Evolutionary conservation across 2,113 vertebrate genomes (phyloP), one percentile per base, ranked within the genome.

Genomic region (Microcebus tavaratra): DNA sequence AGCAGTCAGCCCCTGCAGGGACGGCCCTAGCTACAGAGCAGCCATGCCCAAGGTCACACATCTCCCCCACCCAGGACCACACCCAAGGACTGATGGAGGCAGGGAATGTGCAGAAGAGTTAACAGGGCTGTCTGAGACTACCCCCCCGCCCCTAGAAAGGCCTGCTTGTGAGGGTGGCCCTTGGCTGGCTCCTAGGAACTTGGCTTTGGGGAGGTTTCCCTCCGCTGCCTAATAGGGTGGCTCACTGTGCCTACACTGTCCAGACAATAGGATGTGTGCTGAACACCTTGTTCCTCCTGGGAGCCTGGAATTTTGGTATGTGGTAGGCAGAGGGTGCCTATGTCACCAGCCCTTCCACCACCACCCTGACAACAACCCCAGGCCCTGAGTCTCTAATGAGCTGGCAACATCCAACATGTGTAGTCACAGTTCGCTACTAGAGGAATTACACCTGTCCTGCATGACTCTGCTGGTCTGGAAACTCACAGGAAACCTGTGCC

Each of bases 51-150:
- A 42, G 20, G 12, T 6, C 61, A 34, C 27, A n/a, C 15, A 11
- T 27, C 84, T 39, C 12, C 39, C 72, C 3, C 3, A 29, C 21
- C n/a, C 42, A 82, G 75, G 39, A 72, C n/a, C n/a, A 34, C 11
- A 20, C 4, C 59, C 6, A 2, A 1, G 3, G 65, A 57, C n/a
- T 36, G 55, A 76, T 12, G 1, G 11, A 9, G 5, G 31, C 5
- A 0, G 55, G 42, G 27, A n/a, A 11, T 0, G 3, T 15, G 20
- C 10, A 10, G 61, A 7, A 20, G 29, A 9, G 5, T n/a, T 39
- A 65, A 3, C 17, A 6, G 2, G 63, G 53, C 17, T 2, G 8
- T 31, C 11, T 0, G 8, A 67, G n/a, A 5, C 50, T 72, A 14
- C 42, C 25, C 34, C 36, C 36, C 36, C 36, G 36, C n/a, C 65